phyloP scores from a whole-genome alignment of 2,797 vertebrate genomes.

The Phyllotis vaccarum region DNA sequence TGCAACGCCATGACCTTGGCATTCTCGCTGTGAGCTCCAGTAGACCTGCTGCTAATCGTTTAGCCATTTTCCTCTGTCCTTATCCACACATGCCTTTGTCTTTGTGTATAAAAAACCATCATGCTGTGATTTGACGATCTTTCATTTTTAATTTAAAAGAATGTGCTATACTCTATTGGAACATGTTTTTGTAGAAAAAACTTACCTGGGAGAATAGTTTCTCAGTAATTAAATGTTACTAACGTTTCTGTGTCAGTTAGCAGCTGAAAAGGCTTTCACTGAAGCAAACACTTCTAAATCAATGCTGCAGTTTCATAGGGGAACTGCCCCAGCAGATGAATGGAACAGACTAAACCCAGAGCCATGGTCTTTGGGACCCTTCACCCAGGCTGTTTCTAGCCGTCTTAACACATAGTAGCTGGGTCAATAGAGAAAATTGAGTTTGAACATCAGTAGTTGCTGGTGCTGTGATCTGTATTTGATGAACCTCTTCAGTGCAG shows the following conservation, averaged over 20 bases:
- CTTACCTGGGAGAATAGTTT: slow-evolving; percentile 53
- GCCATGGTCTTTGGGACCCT: neutral
- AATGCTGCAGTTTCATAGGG: slow-evolving; percentile 31
- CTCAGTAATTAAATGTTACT: neutral
- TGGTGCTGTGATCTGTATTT: neutral
- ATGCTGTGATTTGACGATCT: neutral
- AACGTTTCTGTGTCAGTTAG: slow-evolving; percentile 23
- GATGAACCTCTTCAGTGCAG: neutral
- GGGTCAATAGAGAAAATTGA: neutral
- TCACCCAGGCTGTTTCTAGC: neutral
- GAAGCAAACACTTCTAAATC: slow-evolving; percentile 41
- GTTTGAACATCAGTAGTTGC: neutral
- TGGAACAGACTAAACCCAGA: neutral
- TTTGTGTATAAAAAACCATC: neutral
- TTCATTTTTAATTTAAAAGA: slow-evolving; percentile 64
- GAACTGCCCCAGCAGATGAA: neutral
- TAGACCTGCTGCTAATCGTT: neutral
- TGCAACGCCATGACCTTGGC: slow-evolving; percentile 45
- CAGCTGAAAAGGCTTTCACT: slow-evolving; percentile 29
- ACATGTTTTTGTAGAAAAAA: slow-evolving; percentile 18
- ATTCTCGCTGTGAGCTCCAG: slow-evolving; percentile 38
- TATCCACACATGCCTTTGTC: slow-evolving; percentile 42
- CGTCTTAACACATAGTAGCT: neutral
- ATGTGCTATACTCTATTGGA: neutral
- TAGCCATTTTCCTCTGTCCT: slow-evolving; percentile 12